Base-by-base conservation (phyloP, 2,888 invertebrate genomes). In the Pardosa pseudoannulata region DNA sequence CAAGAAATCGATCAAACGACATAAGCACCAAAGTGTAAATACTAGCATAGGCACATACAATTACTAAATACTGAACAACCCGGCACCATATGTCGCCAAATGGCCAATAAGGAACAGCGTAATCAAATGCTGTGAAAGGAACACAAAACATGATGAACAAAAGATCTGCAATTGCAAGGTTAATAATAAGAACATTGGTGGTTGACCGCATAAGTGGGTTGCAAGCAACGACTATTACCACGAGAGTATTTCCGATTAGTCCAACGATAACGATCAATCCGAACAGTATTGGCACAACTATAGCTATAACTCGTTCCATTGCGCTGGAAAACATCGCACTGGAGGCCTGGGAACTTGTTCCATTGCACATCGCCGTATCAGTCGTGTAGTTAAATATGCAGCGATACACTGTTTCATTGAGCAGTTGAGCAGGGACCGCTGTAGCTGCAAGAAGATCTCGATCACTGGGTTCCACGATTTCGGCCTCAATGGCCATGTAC, bases 21-120 rank as follows among this genome's bases (percentile, higher is more conserved):
- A 98, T 98, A 88, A 98, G 93, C 0, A 98, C 97, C 70, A 98
- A 93, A 0, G 97, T 98, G 92, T 97, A 98, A 5, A 98, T 97
- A 90, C 97, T 97, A 79, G 96, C 96, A 91, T 97, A 97, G 32
- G 97, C 97, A 29, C 97, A 97, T 50, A 97, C 97, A 85, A 96
- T 96, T 89, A 96, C 96, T 91, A 97, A 94, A 91, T 97, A 98
- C 91, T 97, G 97, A 13, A 97, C 96, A 28, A 95, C 94, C 92
- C 96, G 31, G 73, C 89, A 89, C 89, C 89, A 89, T 7, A 87
- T 41, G 90, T 95, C 95, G 11, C 98, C 97, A 90, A 98, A 97
- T 0, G 97, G 96, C 97, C 97, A 98, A 90, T 94, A 94, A 6
- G 95, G 94, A 90, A 96, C 93, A 0, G 96, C 96, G 91, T 97